A percentile compares a stretch with the other conserved stretches of the same genome.
These are phyloP conservation scores for Epinephelus coioides DNA, from an alignment of 2,797 vertebrate genomes.

Conservation along the genomic window DNA sequence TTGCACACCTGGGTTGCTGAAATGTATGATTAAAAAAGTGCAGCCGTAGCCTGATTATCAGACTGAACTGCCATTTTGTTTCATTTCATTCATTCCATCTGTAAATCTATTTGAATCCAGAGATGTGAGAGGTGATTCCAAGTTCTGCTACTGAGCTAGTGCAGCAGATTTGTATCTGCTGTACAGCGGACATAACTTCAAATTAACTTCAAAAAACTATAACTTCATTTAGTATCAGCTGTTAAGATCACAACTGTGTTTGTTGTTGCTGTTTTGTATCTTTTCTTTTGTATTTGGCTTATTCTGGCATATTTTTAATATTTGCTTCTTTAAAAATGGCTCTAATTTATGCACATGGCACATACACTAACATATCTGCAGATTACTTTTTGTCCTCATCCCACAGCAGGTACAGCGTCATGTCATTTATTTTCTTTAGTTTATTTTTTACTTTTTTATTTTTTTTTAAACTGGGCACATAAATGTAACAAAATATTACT, in stretches of 20 bases:
- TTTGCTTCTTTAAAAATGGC: neutral
- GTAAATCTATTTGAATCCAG: neutral
- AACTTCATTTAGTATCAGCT: neutral
- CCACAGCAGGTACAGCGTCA: neutral
- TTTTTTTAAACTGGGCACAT: no score
- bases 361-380: no score
- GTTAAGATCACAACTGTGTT: neutral
- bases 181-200: neutral
- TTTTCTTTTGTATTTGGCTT: neutral
- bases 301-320: neutral
- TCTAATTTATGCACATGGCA: neutral
- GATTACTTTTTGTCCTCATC: neutral
- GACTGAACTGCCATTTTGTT: slow-evolving; percentile 11
- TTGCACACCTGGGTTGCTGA: slow-evolving; percentile 2
- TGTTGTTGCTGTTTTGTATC: neutral
- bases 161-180: slow-evolving; percentile 4
- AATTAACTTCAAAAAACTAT: neutral
- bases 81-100: slow-evolving; percentile 16
- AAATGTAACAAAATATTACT: no score
- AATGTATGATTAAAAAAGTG: slow-evolving; percentile 14
- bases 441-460: no score
- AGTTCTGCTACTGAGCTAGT: neutral
- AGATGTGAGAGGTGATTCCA: neutral
- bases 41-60: neutral
- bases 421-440: neutral